Percentiles rank a stretch among this genome's conserved stretches.
Evolutionary conservation across 2,888 invertebrate genomes (phyloP).

Genomic region (Patella caerulea): DNA sequence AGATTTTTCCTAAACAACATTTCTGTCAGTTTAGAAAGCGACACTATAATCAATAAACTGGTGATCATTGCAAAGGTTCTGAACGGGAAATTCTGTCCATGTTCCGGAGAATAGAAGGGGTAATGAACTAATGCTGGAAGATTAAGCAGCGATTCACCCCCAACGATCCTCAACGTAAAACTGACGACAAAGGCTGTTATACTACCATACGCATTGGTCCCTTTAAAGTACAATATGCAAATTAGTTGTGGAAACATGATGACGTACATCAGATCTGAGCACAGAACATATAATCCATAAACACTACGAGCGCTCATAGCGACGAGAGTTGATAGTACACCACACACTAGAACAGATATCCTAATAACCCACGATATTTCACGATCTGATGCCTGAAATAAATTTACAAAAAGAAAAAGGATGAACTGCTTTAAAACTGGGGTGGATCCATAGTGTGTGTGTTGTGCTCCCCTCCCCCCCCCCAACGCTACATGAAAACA

Average conservation of each 20-base stretch:
- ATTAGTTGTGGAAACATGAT: constrained; percentile 52
- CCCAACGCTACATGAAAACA: too few species aligned
- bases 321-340: constrained; percentile 41
- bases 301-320: constrained; percentile 44
- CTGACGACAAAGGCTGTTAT: not conserved
- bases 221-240: constrained; percentile 44
- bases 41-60: not conserved
- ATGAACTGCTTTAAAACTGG: not conserved
- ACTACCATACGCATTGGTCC: not conserved
- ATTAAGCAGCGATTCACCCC: not conserved
- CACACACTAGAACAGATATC: constrained; percentile 42
- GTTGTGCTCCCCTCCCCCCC: too few species aligned
- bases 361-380: constrained; percentile 52
- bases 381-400: constrained; percentile 44
- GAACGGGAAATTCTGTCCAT: not conserved
- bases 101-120: not conserved
- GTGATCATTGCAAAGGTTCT: not conserved
- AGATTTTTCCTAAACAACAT: not conserved
- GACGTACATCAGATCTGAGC: constrained; percentile 53
- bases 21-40: not conserved
- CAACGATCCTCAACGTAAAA: not conserved
- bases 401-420: not conserved
- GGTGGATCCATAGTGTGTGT: too few species aligned
- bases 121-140: not conserved
- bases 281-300: constrained; percentile 52